A percentile compares a stretch with the other conserved stretches of the same genome.
These are phyloP conservation scores for Melanotaenia boesemani DNA, from an alignment of 2,797 vertebrate genomes.

Conservation along the genomic window DNA sequence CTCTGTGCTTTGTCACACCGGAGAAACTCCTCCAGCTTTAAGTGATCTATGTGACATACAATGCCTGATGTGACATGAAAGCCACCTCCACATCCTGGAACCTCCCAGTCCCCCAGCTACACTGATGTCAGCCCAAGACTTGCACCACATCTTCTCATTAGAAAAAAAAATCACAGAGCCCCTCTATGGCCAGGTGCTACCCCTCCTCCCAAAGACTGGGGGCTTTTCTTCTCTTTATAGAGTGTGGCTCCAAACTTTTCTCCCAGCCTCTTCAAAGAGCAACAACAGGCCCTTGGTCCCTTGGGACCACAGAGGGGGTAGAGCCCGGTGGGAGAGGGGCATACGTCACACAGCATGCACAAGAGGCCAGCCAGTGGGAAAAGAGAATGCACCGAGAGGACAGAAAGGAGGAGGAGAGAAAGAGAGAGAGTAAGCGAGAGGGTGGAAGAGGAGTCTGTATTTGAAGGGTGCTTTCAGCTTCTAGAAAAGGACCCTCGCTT, in stretches of 20 bases:
- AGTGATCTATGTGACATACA: conserved; percentile 59
- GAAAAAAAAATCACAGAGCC: conserved; percentile 68
- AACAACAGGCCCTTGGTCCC: conserved; percentile 81
- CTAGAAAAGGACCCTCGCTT: conserved; percentile 69
- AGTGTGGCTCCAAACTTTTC: conserved; percentile 81
- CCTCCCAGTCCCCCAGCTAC: conserved; percentile 66
- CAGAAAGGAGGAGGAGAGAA: conserved; percentile 62
- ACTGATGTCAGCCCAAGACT: conserved; percentile 57
- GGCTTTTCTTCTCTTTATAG: conserved; percentile 81
- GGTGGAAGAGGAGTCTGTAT: conserved; percentile 77
- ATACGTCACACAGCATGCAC: conserved; percentile 76
- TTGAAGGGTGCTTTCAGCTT: conserved; percentile 79
- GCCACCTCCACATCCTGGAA: conserved; percentile 59
- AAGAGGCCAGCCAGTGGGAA: conserved; percentile 78
- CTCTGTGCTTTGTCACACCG: conserved; percentile 55
- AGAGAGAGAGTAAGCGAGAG: conserved; percentile 8
- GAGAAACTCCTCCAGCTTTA: conserved; percentile 51
- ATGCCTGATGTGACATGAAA: conserved; percentile 67
- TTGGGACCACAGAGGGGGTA: conserved; percentile 79
- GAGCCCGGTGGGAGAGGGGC: conserved; percentile 72
- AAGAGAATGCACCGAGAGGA: conserved; percentile 65
- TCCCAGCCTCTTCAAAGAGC: conserved; percentile 83
- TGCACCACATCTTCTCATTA: conserved; percentile 73
- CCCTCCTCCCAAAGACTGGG: conserved; percentile 78
- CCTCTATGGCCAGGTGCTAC: conserved; percentile 81